These are phyloP conservation scores for Cyanoliseus patagonus DNA, from an alignment of 2,113 vertebrate genomes.

Conservation along the genomic window DNA sequence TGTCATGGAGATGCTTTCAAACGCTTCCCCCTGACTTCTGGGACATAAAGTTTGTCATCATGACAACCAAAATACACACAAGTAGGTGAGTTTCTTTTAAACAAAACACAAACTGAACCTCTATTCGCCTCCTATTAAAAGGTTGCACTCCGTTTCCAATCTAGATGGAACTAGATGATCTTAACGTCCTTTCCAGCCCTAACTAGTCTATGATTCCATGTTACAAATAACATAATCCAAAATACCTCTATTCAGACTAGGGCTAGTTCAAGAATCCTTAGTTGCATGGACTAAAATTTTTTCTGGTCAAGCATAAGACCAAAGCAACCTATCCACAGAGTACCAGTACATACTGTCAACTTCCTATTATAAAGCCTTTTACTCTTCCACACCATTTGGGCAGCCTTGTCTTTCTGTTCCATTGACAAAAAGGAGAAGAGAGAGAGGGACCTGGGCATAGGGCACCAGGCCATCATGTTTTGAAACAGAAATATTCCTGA, in stretches of 20 bases:
- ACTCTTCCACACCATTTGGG: background rate
- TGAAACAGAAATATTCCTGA: background rate
- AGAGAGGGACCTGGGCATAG: background rate
- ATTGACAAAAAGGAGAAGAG: background rate
- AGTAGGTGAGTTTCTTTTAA: background rate
- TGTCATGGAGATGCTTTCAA: background rate
- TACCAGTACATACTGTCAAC: background rate
- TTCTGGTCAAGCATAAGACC: background rate
- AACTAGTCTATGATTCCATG: no score
- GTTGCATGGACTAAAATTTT: background rate
- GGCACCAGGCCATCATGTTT: background rate
- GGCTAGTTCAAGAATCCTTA: background rate
- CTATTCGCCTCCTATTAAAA: background rate
- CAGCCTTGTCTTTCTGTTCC: background rate
- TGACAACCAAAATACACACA: background rate
- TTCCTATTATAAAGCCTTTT: background rate
- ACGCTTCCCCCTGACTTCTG: background rate
- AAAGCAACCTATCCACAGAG: background rate
- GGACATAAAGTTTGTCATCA: background rate
- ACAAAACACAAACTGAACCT: background rate
- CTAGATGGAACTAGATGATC: background rate
- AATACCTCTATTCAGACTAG: background rate
- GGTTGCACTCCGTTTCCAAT: background rate
- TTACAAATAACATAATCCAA: background rate
- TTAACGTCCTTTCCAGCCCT: no score